phyloP scores from a whole-genome alignment of 2,797 vertebrate species.

The Rhinatrema bivittatum region DNA sequence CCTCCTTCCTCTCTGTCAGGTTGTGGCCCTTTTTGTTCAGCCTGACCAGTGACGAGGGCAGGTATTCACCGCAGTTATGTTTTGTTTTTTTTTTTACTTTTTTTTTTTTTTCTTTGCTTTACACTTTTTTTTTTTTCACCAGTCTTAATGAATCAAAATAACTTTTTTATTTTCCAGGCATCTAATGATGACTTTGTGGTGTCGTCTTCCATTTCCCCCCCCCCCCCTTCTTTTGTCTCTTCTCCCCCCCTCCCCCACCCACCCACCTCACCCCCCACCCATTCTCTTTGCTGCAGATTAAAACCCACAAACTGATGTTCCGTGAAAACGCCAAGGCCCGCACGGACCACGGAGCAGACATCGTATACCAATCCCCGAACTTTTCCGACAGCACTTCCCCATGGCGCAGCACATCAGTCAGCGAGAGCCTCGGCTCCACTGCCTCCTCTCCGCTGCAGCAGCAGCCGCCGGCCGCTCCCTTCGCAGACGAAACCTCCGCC shows the following conservation, averaged over 20 bases:
- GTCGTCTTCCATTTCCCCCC: constrained; percentile 65
- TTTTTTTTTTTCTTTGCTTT: too few relatives aligned
- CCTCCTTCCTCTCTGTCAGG: background rate
- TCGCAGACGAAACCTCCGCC: constrained; percentile 5
- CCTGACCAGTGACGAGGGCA: constrained; percentile 9
- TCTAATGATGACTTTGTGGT: constrained; percentile 90
- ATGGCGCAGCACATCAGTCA: constrained; percentile 46
- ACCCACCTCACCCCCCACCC: constrained; percentile 25
- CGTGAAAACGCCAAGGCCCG: constrained; percentile 78
- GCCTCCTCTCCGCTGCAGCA: constrained; percentile 33
- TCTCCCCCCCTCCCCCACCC: constrained; percentile 25
- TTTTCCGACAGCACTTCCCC: constrained; percentile 48
- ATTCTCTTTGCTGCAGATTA: constrained; percentile 86
- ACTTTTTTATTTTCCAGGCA: constrained; percentile 98
- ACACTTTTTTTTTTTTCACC: constrained; percentile 13
- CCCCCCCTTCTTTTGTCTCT: constrained; percentile 17
- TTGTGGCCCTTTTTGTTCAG: too few relatives aligned
- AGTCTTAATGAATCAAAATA: constrained; percentile 48
- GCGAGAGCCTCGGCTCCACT: constrained; percentile 39
- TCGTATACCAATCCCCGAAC: constrained; percentile 55
- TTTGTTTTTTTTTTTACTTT: too few relatives aligned
- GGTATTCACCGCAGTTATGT: constrained; percentile 10
- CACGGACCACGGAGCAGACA: constrained; percentile 81
- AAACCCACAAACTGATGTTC: constrained; percentile 83
- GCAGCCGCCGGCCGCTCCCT: constrained; percentile 21